Evolutionary conservation across 1,140 invertebrate species (phyloP).

Genomic region (Zaprionus ornatus): DNA sequence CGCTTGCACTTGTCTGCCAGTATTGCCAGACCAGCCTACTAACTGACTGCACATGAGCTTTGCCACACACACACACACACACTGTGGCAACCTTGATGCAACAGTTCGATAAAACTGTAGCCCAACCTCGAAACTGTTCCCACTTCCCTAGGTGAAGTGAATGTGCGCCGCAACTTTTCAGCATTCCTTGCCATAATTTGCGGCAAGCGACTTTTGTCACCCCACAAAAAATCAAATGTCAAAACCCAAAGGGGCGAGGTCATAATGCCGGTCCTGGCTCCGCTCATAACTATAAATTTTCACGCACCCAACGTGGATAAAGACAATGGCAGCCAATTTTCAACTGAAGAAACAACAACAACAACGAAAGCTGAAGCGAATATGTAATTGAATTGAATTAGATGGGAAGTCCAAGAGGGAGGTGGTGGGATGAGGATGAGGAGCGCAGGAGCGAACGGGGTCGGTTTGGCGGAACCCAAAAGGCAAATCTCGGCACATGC

Average conservation of each 20-base stretch:
- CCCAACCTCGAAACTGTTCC: constrained; percentile 7
- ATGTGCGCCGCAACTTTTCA: constrained; percentile 31
- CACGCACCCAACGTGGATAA: constrained; percentile 60
- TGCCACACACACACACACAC: not conserved
- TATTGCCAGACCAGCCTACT: not conserved
- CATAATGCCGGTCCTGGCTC: constrained; percentile 51
- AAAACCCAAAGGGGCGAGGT: constrained; percentile 58
- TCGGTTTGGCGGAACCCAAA: constrained; percentile 18
- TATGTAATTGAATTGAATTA: constrained; percentile 74
- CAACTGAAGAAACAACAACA: constrained; percentile 17
- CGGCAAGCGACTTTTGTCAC: constrained; percentile 60
- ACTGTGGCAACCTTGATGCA: not conserved
- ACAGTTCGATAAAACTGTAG: not conserved
- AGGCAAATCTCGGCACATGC: constrained; percentile 68
- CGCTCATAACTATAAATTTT: constrained; percentile 78
- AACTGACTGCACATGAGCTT: not conserved
- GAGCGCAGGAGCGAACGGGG: not conserved
- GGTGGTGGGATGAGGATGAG: not conserved
- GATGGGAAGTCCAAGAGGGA: constrained; percentile 34
- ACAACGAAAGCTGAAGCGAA: constrained; percentile 15
- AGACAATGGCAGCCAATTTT: constrained; percentile 70
- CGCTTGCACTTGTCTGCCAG: not conserved
- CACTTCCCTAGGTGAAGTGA: constrained; percentile 30
- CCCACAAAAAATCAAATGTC: constrained; percentile 64
- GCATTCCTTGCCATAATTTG: constrained; percentile 67